A percentile compares a stretch with the other conserved stretches of the same genome.
These are phyloP conservation scores for Neoascia interrupta DNA, from an alignment of 2,888 invertebrate species.

Conservation along the genomic window DNA sequence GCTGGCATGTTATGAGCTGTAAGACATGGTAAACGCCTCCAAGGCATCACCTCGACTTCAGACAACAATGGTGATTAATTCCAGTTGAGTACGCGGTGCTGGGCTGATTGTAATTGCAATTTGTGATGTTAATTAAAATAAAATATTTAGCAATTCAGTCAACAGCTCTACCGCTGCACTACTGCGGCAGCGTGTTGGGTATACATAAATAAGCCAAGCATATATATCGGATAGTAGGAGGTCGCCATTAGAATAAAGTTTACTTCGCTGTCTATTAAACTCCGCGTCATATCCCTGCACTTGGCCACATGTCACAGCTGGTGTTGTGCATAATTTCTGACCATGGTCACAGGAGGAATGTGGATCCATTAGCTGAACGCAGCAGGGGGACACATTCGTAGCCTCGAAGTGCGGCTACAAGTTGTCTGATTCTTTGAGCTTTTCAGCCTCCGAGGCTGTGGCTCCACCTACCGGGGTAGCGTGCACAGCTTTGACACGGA, in stretches of 20 bases:
- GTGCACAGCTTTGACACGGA: conserved; percentile 11
- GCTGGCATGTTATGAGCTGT: conserved; percentile 69
- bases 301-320: conserved; percentile 17
- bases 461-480: conserved; percentile 60
- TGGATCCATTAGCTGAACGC: conserved; percentile 56
- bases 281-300: conserved; percentile 55
- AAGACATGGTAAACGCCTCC: conserved; percentile 68
- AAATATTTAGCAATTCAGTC: conserved; percentile 68
- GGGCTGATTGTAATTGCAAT: conserved; percentile 63
- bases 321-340: conserved; percentile 14
- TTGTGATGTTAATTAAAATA: conserved; percentile 69
- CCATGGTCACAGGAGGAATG: conserved; percentile 51
- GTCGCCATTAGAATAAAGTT: conserved; percentile 67
- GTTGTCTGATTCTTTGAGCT: conserved; percentile 48
- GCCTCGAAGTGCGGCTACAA: conserved; percentile 24
- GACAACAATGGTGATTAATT: conserved; percentile 68
- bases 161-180: conserved; percentile 26
- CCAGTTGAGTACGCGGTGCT: background rate
- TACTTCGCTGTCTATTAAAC: conserved; percentile 60
- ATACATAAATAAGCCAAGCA: conserved; percentile 53
- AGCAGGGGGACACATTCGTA: conserved; percentile 47
- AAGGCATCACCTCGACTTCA: conserved; percentile 59
- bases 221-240: conserved; percentile 61
- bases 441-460: conserved; percentile 18
- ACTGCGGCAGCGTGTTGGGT: conserved; percentile 16